A percentile compares a stretch with the other conserved stretches of the same genome.
These are phyloP conservation scores for Pelochelys cantorii DNA, from an alignment of 2,797 vertebrate genomes.

Conservation along the genomic window DNA sequence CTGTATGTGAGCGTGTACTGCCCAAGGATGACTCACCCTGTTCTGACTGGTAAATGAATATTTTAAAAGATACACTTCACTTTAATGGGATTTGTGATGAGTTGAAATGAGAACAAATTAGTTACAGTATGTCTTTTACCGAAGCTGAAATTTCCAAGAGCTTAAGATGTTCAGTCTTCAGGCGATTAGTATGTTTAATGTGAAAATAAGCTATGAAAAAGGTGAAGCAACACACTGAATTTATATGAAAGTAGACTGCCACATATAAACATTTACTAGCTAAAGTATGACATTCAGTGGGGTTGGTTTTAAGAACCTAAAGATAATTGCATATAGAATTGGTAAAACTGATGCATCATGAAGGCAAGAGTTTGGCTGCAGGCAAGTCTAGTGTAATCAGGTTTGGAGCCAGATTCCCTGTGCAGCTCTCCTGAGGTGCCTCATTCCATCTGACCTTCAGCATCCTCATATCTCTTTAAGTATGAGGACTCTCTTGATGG, in stretches of 20 bases:
- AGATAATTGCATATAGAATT: neutral
- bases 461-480: neutral
- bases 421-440: neutral
- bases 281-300: neutral
- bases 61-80: neutral
- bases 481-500: rapidly evolving
- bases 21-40: neutral
- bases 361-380: neutral
- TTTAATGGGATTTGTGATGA: conserved; percentile 57
- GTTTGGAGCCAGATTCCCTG: neutral
- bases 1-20: conserved; percentile 3
- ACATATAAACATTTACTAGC: neutral
- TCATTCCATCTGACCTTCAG: neutral
- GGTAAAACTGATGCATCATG: rapidly evolving
- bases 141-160: conserved; percentile 44
- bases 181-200: neutral
- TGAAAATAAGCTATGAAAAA: conserved; percentile 25
- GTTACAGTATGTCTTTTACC: conserved; percentile 17
- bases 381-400: neutral
- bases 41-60: conserved; percentile 13
- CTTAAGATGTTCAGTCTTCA: conserved; percentile 46
- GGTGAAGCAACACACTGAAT: neutral
- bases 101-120: conserved; percentile 57
- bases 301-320: neutral
- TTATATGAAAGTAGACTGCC: neutral